Conservation (phyloP, 2,888 invertebrate species). For the Ochropacha duplaris region DNA sequence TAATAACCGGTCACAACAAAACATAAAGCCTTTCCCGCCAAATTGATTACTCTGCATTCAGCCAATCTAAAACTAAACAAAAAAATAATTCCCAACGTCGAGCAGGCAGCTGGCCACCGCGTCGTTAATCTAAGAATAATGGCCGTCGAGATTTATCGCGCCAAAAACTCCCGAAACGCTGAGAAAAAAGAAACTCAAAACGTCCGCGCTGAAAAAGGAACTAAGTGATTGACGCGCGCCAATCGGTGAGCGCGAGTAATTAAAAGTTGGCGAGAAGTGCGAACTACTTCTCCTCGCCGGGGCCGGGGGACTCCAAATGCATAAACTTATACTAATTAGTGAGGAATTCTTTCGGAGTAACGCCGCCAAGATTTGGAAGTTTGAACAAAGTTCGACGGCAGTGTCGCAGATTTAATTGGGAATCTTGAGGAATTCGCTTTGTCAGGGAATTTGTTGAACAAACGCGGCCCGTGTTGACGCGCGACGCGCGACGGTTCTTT, state of each 20-base stretch:
- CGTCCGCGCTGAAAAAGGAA: conserved; percentile 36
- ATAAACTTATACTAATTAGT: conserved; percentile 81
- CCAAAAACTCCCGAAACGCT: conserved; percentile 10
- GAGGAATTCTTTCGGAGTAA: conserved; percentile 73
- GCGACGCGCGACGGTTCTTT: not conserved
- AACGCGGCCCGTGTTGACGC: conserved; percentile 54
- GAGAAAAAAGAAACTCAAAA: conserved; percentile 15
- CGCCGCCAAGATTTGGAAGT: conserved; percentile 75
- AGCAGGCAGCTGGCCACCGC: conserved; percentile 26
- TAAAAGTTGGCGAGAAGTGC: conserved; percentile 48
- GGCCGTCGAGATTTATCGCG: conserved; percentile 25
- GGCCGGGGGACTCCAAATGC: conserved; percentile 50
- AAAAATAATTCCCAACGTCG: conserved; percentile 23
- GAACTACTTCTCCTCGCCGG: conserved; percentile 30
- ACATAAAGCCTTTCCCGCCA: not conserved
- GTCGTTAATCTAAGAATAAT: conserved; percentile 31
- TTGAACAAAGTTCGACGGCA: conserved; percentile 66
- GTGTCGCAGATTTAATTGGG: conserved; percentile 79
- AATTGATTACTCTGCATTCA: conserved; percentile 29
- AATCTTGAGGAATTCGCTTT: conserved; percentile 77
- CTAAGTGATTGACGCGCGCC: conserved; percentile 53
- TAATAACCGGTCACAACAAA: not conserved
- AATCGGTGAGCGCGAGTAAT: conserved; percentile 58
- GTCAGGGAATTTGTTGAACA: conserved; percentile 68
- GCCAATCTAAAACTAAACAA: conserved; percentile 17